phyloP scores from a whole-genome alignment of 2,797 vertebrate genomes.

The Tragelaphus eurycerus region DNA sequence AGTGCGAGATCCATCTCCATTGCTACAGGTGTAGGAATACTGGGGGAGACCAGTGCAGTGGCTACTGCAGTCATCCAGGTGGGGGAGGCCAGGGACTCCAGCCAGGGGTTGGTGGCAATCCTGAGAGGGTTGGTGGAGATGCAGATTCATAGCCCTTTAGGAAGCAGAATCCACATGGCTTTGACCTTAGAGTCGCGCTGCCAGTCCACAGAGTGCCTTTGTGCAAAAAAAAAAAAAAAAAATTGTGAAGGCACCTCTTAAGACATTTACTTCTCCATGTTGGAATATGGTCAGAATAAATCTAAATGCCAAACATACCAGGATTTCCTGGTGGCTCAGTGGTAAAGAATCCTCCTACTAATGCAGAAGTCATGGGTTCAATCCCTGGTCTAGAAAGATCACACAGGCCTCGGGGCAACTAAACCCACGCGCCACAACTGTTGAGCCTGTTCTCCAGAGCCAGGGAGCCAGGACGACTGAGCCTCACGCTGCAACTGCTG shows the following conservation, averaged over 20 bases:
- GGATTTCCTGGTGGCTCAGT: neutral
- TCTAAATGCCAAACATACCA: neutral
- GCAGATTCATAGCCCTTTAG: neutral
- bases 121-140: neutral
- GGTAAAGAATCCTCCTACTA: neutral
- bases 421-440: rapidly evolving
- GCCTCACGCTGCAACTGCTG: neutral
- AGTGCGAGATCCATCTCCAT: neutral
- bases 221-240: too few relatives aligned
- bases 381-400: neutral
- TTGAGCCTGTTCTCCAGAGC: neutral
- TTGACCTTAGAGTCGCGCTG: rapidly evolving
- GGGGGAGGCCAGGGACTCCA: neutral
- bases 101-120: neutral
- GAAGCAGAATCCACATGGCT: neutral
- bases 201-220: neutral
- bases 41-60: neutral
- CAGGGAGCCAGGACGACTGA: rapidly evolving
- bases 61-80: neutral
- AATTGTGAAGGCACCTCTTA: neutral
- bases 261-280: too few relatives aligned
- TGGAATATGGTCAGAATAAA: neutral
- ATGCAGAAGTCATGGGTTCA: neutral
- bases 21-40: neutral
- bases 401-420: neutral